Percentiles rank a stretch among this genome's conserved stretches.
phyloP scores from a whole-genome alignment of 1,140 invertebrate species.

The Ruditapes philippinarum region DNA sequence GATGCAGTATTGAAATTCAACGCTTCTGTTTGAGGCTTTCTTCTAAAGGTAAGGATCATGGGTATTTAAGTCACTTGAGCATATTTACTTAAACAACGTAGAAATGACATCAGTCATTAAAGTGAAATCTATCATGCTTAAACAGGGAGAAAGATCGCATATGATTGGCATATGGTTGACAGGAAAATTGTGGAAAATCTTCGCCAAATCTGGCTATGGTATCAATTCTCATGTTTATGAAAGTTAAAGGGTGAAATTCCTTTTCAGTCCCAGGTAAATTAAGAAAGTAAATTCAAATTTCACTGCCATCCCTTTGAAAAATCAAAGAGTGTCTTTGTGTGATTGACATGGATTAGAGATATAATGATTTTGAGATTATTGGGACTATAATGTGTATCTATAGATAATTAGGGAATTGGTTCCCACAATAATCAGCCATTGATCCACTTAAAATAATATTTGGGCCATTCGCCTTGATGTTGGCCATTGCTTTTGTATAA shows the following conservation, averaged over 20 bases:
- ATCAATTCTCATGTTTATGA: constrained; percentile 51
- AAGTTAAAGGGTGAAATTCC: constrained; percentile 24
- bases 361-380: constrained; percentile 42
- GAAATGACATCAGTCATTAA: constrained; percentile 66
- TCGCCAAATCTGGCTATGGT: constrained; percentile 8
- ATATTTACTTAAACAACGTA: constrained; percentile 60
- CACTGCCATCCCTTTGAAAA: constrained; percentile 1
- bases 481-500: too few species aligned
- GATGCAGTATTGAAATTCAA: constrained; percentile 55
- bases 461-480: too few species aligned
- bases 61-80: constrained; percentile 59
- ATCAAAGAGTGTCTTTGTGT: background rate
- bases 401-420: constrained; percentile 14
- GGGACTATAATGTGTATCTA: background rate
- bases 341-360: constrained; percentile 23
- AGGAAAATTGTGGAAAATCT: constrained; percentile 60
- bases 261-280: background rate
- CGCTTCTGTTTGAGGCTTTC: constrained; percentile 4
- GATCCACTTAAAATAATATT: background rate
- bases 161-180: constrained; percentile 60
- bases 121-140: constrained; percentile 64
- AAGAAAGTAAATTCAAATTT: constrained; percentile 44
- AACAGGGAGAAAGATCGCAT: background rate
- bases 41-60: constrained; percentile 32
- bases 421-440: constrained; percentile 13